Conservation (phyloP, 2,888 invertebrate species). For the Ormyrus thymus region DNA sequence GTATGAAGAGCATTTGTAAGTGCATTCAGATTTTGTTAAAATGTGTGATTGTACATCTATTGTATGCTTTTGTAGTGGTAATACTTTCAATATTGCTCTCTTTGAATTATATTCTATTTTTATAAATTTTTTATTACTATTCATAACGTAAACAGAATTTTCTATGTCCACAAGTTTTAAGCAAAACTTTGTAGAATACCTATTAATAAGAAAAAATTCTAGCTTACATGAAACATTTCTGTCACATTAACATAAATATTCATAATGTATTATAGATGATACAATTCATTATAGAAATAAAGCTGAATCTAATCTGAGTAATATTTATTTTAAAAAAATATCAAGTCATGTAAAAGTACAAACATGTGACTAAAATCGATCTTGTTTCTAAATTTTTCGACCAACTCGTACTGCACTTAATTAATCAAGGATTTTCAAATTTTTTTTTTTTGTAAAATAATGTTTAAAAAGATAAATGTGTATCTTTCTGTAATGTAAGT, state of each 20-base stretch:
- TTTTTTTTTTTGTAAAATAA: constrained; percentile 51
- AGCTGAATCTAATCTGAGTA: constrained; percentile 34
- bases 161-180: constrained; percentile 18
- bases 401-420: constrained; percentile 29
- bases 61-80: constrained; percentile 27
- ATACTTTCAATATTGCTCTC: constrained; percentile 43
- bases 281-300: constrained; percentile 27
- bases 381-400: constrained; percentile 42
- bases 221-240: constrained; percentile 21
- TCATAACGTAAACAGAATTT: constrained; percentile 23
- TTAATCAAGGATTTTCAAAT: constrained; percentile 27
- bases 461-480: constrained; percentile 45
- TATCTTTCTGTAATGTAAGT: constrained; percentile 46
- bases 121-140: constrained; percentile 44
- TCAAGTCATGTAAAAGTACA: constrained; percentile 48
- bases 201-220: constrained; percentile 22
- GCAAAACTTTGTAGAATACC: constrained; percentile 27
- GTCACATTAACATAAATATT: constrained; percentile 14
- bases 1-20: constrained; percentile 20
- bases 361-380: constrained; percentile 46
- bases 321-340: constrained; percentile 43
- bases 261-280: constrained; percentile 37
- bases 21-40: constrained; percentile 40
- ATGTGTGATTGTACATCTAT: constrained; percentile 37
- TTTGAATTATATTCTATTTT: constrained; percentile 47